Evolutionary conservation across 2,113 vertebrate species (phyloP), one percentile per base, ranked within the genome.

Genomic region (Xiphophorus hellerii): DNA sequence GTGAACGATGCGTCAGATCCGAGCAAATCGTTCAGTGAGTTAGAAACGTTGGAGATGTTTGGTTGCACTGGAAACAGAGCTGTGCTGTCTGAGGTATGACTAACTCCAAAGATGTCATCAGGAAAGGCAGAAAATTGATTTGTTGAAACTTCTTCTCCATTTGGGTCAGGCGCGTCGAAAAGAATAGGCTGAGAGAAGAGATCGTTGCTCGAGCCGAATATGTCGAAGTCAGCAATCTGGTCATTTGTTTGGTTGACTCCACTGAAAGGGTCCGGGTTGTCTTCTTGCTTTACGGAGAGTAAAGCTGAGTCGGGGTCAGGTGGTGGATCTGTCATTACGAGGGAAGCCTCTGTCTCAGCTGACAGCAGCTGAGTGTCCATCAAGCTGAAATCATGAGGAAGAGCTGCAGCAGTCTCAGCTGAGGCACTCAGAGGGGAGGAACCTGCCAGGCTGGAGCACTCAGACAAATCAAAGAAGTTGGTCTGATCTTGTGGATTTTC

Each of bases 31-130:
- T 65, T 39, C 28, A 89, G 66, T 0, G 77, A 69, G 65, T 81
- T 73, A 25, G 70, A 42, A 72, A 66, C 31, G 27, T 35, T 33
- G 22, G 37, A 28, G 37, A 28, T 73, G 20, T 67, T 62, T 25
- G 85, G 66, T 9, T 35, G 66, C 30, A 67, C 5, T 37, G 71
- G 27, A 60, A 82, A 80, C 68, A 48, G 33, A 80, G 79, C 76
- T 69, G 44, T 17, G 25, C 51, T 33, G 25, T 28, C 22, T 33
- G 66, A 81, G 30, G 69, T 37, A 42, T 82, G 37, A 22, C 14
- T 62, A 3, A 67, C 35, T 54, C 82, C 86, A 74, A 94, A 93
- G 22, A 93, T 76, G 64, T 93, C 89, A 62, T 84, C 80, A 0
- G 72, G 2, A 14, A 88, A 81, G 33, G 27, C 30, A 7, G 79